Evolutionary conservation across 2,113 vertebrate genomes (phyloP).

Genomic region (Channa argus): DNA sequence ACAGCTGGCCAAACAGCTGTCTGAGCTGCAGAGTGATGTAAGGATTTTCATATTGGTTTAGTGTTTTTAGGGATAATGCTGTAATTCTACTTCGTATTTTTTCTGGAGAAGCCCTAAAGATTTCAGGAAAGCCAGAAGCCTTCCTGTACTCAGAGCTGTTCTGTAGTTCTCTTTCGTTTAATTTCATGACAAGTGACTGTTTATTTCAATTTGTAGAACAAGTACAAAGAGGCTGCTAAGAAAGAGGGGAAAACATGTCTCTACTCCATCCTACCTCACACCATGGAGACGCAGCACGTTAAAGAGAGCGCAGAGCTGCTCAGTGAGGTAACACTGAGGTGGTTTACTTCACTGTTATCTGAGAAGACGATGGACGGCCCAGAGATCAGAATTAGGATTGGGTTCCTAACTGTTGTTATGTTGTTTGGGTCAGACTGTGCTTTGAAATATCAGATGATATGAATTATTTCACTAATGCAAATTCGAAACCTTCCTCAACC

Average conservation of each 20-base stretch:
- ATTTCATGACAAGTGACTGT: background rate
- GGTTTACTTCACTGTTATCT: accelerated
- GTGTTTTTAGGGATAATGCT: no score
- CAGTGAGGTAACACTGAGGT: slow-evolving; percentile 61
- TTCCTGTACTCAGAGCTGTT: no score
- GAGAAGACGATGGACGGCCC: background rate
- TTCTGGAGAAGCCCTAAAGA: no score
- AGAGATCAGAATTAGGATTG: no score
- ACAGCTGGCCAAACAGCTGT: slow-evolving; percentile 69
- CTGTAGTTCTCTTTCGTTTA: no score
- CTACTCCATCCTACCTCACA: slow-evolving; percentile 67
- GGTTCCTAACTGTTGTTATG: no score
- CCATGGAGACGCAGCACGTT: slow-evolving; percentile 70
- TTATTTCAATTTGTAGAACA: slow-evolving; percentile 75
- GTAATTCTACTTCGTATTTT: no score
- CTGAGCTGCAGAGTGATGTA: slow-evolving; percentile 65
- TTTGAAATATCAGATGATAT: no score
- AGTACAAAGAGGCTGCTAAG: slow-evolving; percentile 85
- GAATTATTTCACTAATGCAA: no score
- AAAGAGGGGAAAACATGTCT: slow-evolving; percentile 46
- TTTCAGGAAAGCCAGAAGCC: no score
- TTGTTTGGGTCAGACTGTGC: background rate
- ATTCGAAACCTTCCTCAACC: background rate
- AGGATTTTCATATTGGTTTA: background rate
- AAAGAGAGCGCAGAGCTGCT: slow-evolving; percentile 66